A percentile compares a stretch with the other conserved stretches of the same genome.
Conservation (phyloP, 2,797 vertebrate species). For the Ptychadena robeensis region DNA sequence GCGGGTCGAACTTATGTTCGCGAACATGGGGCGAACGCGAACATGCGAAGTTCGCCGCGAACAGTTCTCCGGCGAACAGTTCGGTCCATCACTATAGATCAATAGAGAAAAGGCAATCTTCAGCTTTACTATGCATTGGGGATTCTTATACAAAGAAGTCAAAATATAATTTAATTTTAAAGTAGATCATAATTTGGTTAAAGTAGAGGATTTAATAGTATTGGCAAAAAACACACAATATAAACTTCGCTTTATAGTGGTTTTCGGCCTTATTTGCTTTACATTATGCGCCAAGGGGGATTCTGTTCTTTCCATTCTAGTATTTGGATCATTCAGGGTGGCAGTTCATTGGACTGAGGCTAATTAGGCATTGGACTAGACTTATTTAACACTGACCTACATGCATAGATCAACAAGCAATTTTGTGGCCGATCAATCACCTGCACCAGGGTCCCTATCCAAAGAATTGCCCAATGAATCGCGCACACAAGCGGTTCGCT, state of each 20-base stretch:
- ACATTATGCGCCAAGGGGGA: neutral
- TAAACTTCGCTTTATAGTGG: constrained; percentile 39
- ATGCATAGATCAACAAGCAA: too few species aligned
- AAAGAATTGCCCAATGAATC: too few species aligned
- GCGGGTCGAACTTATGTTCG: too few species aligned
- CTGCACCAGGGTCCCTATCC: too few species aligned
- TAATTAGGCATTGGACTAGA: too few species aligned
- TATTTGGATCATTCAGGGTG: neutral
- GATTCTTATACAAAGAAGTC: constrained; percentile 43
- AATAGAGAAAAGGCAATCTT: constrained; percentile 51
- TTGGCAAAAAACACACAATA: constrained; percentile 38
- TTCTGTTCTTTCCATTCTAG: neutral
- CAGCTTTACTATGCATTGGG: constrained; percentile 47
- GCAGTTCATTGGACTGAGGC: neutral
- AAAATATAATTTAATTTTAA: constrained; percentile 49
- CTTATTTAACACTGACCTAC: too few species aligned
- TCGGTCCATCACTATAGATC: too few species aligned
- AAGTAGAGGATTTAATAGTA: constrained; percentile 46
- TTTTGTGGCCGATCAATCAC: too few species aligned
- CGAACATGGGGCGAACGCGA: too few species aligned
- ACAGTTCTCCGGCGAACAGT: too few species aligned
- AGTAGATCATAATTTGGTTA: constrained; percentile 37
- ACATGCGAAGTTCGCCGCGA: too few species aligned
- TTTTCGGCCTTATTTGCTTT: constrained; percentile 17
- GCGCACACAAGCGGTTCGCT: too few species aligned